These are phyloP conservation scores for Sorex araneus DNA, from an alignment of 2,113 vertebrate species.

Conservation along the genomic window DNA sequence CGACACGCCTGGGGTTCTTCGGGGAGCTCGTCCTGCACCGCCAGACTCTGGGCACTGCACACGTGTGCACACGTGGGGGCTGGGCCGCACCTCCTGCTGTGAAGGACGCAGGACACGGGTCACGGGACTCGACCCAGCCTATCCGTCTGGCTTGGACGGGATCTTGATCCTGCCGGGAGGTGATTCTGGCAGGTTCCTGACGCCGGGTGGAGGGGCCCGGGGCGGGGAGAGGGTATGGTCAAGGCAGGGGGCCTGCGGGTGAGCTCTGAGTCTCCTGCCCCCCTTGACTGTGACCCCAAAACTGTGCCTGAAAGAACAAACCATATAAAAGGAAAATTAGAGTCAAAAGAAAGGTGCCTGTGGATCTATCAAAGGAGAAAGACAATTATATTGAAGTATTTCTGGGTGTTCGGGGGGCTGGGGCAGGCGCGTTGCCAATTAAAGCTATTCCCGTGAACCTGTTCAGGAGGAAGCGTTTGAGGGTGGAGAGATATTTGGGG, in stretches of 20 bases:
- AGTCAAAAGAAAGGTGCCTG: not conserved
- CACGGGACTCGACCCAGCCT: not conserved
- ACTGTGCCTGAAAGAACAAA: not conserved
- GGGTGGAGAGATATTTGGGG: not conserved
- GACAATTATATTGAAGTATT: conserved; percentile 24
- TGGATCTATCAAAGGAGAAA: conserved; percentile 49
- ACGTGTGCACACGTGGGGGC: not conserved
- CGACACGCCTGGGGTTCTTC: not conserved
- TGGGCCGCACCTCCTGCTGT: not conserved
- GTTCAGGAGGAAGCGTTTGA: not conserved
- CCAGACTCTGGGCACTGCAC: not conserved
- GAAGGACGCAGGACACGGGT: not conserved
- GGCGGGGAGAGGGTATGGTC: too few relatives aligned
- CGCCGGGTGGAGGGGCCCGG: rapidly evolving
- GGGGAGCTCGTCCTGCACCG: rapidly evolving
- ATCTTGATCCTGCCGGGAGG: conserved; percentile 10
- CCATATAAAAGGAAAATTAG: not conserved
- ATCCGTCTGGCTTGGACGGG: conserved; percentile 20
- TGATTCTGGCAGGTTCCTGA: not conserved
- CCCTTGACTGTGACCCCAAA: not conserved
- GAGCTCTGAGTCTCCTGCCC: too few relatives aligned
- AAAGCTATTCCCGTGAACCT: conserved; percentile 8
- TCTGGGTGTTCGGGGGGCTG: not conserved
- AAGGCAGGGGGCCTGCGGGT: too few relatives aligned
- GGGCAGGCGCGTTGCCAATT: conserved; percentile 23